Base-by-base conservation (phyloP, 92 coral and sea anemone genomes). In the Paragorgia papillata region DNA sequence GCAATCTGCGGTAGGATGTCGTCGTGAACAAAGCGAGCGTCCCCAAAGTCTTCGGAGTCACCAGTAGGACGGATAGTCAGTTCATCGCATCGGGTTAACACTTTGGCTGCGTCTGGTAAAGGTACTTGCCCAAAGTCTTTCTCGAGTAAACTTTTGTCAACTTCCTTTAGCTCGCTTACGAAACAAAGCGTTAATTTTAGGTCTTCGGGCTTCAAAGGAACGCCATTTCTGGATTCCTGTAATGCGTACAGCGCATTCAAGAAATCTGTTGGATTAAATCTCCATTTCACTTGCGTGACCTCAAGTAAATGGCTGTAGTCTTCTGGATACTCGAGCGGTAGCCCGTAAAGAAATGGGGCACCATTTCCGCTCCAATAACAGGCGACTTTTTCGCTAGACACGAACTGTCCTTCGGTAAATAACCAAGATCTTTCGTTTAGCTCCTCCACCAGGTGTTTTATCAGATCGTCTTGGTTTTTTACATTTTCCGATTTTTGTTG, bases 401-500 rank as follows among this genome's bases (percentile, higher is more conserved):
- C 83, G 27, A 79, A 79, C 24, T 49, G 37, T 4, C 62, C 75
- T 20, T 64, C 62, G 64, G 64, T 22, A 31, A 78, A 62, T 27
- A 78, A 41, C 74, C 74, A 67, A 9, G 27, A 7, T 39, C 37
- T 28, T 22, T 44, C 2, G 57, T 9, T 20, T 9, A 67, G 57
- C 9, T 67, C 35, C 1, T 68, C 54, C 60, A 68, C 9, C 40
- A 68, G 30, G 82, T 50, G 29, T 74, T 37, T 62, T 62, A 35
- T 91, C 91, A 67, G 89, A 84, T 4, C 97, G 14, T 15, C 9
- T 15, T 46, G 12, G 2, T 2, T 15, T 46, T 7, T 15, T 46
- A 15, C 7, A 7, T 6, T 46, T 46, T 15, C 53, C 2, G 13
- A 95, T 86, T 7, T 86, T 83, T 34, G 83, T 83, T 34, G 83